phyloP scores from a whole-genome alignment of 1,140 invertebrate species.

The Hyposmocoma kahamanoa region DNA sequence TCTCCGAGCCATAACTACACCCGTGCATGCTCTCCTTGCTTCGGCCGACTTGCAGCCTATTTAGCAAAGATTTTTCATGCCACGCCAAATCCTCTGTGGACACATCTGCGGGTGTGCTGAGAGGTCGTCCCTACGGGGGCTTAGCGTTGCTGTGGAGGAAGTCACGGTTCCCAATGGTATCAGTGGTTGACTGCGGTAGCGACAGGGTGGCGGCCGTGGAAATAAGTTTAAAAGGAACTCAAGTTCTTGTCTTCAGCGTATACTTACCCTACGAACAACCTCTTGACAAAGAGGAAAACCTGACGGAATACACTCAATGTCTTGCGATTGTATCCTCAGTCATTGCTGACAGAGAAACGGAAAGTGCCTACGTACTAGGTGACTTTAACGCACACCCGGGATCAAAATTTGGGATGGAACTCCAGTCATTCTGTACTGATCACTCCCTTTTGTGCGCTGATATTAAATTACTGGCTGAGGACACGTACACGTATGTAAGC shows the following conservation, averaged over 20 bases:
- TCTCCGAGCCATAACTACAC: too few relatives aligned
- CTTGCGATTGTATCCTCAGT: background rate
- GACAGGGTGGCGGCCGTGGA: background rate
- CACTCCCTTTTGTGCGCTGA: background rate
- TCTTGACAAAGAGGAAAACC: background rate
- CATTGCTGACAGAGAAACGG: background rate
- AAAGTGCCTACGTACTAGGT: background rate
- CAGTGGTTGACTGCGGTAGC: background rate
- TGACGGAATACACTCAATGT: background rate
- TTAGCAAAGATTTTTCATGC: background rate
- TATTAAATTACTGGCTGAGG: background rate
- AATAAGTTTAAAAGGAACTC: background rate
- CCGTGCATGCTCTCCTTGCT: too few relatives aligned
- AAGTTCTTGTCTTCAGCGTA: background rate
- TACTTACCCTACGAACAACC: background rate
- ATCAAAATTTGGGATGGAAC: background rate
- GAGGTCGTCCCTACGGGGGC: constrained; percentile 5
- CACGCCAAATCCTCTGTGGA: background rate
- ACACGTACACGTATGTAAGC: constrained; percentile 5
- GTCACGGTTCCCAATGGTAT: background rate
- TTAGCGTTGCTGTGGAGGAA: constrained; percentile 2
- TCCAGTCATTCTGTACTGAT: background rate
- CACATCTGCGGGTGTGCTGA: background rate
- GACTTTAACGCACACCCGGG: constrained; percentile 6
- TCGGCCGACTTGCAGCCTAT: too few relatives aligned